A percentile compares a stretch with the other conserved stretches of the same genome.
Evolutionary conservation across 2,113 vertebrate species (phyloP).

Genomic region (Empidonax traillii): DNA sequence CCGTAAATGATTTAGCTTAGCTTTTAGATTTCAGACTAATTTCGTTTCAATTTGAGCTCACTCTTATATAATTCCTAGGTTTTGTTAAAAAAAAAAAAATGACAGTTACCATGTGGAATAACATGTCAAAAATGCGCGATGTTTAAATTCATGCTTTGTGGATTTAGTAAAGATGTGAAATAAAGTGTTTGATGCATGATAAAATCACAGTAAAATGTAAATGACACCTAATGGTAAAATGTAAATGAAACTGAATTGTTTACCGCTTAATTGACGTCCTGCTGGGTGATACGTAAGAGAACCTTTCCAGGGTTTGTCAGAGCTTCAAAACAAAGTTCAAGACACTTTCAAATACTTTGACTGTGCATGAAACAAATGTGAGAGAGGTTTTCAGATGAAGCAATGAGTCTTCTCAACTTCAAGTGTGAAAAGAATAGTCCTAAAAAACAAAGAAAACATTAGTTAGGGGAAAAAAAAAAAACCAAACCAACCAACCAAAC

Average conservation of each 20-base stretch:
- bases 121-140: conserved; percentile 54
- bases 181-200: conserved; percentile 40
- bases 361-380: background rate
- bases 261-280: conserved; percentile 28
- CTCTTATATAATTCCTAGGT: conserved; percentile 51
- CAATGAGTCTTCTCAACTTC: background rate
- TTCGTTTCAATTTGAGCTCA: conserved; percentile 64
- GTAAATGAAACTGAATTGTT: conserved; percentile 65
- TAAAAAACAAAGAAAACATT: background rate
- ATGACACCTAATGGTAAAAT: conserved; percentile 57
- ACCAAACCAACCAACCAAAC: too few species aligned
- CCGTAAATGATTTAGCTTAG: conserved; percentile 46
- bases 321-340: background rate
- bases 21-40: conserved; percentile 65
- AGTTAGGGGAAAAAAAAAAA: background rate
- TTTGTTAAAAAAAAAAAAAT: conserved; percentile 53
- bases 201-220: conserved; percentile 61
- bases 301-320: background rate
- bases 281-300: background rate
- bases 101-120: conserved; percentile 56
- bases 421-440: background rate
- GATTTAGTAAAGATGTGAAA: conserved; percentile 52
- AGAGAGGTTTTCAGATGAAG: background rate
- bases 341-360: background rate
- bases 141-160: conserved; percentile 54